These are phyloP conservation scores for Coleophora deauratella DNA, from an alignment of 2,888 invertebrate species.

Conservation along the genomic window DNA sequence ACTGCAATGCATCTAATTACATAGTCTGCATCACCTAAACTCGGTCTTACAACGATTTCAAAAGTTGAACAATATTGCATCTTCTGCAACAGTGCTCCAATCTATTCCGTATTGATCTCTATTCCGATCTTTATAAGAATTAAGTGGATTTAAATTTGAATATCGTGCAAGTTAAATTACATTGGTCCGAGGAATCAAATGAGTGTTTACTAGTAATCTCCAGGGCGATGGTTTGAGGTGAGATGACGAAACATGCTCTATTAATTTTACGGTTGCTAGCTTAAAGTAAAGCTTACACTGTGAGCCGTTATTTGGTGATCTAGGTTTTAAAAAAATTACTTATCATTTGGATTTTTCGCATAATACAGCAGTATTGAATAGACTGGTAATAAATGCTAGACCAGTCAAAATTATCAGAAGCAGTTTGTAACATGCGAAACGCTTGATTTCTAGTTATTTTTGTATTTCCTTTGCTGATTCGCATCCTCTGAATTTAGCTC, in stretches of 20 bases:
- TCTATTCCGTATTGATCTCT: slow-evolving; percentile 6
- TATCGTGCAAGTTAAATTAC: slow-evolving; percentile 1
- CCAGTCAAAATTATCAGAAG: too few species aligned
- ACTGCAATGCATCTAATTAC: slow-evolving; percentile 28
- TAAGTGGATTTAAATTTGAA: not conserved
- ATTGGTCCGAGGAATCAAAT: slow-evolving; percentile 7
- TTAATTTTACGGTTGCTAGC: slow-evolving; percentile 51
- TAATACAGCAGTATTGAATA: too few species aligned
- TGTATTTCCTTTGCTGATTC: too few species aligned
- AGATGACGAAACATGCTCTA: slow-evolving; percentile 47
- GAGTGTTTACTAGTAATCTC: slow-evolving; percentile 42
- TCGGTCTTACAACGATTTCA: slow-evolving; percentile 25
- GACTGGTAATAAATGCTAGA: too few species aligned
- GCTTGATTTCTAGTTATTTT: too few species aligned
- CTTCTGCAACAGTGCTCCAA: not conserved
- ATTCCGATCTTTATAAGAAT: slow-evolving; percentile 1
- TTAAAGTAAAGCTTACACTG: slow-evolving; percentile 31
- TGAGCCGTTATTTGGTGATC: not conserved
- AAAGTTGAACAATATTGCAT: slow-evolving; percentile 6
- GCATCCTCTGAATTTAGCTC: too few species aligned
- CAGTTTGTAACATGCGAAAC: too few species aligned
- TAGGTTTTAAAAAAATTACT: too few species aligned
- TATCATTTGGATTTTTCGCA: too few species aligned
- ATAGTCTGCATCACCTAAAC: slow-evolving; percentile 22
- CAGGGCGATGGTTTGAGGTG: slow-evolving; percentile 42